Evolutionary conservation across 2,797 vertebrate genomes (phyloP), one percentile per base, ranked within the genome.

Genomic region (Fundulus diaphanus): DNA sequence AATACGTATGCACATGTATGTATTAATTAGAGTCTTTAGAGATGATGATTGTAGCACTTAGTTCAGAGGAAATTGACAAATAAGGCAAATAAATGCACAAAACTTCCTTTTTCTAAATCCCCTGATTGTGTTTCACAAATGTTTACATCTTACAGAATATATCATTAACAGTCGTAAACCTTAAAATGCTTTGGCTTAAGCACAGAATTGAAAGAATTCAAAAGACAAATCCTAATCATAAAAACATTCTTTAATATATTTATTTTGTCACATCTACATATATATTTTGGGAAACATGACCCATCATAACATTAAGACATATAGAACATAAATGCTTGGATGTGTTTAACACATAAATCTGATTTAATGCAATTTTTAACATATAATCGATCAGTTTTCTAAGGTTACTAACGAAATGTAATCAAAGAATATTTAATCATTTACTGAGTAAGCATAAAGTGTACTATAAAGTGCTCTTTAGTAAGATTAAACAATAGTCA

Each of bases 381-480:
- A 42, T 37, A 37, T 40, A 27, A 40, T n/a, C 8, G 22, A 5
- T 40, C 22, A 24, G 9, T 37, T 65, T 65, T 65, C 61, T 65
- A 24, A 33, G 3, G 27, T 65, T 80, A 76, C 24, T 22, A 72
- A 59, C 52, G 73, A 74, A 76, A 74, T 56, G 46, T 67, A 66
- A 27, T 6, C 2, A 70, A 63, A 59, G 29, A 46, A 59, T 46
- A 61, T 31, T n/a, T 33, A 0, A 61, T 40, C 5, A 35, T 48
- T 48, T 40, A 46, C 42, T 61, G 8, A 29, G 20, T 33, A 29
- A 57, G 7, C 40, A 46, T 12, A 74, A 68, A 20, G 65, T 80
- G 0, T 20, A 70, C 18, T 90, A 90, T 87, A 6, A 72, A 3
- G 11, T 37, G 71, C 66, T 65, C 40, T 76, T 68, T 76, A 52